Percentiles rank a stretch among this genome's conserved stretches.
phyloP scores from a whole-genome alignment of 1,140 invertebrate species.

The Drosophila funebris region DNA sequence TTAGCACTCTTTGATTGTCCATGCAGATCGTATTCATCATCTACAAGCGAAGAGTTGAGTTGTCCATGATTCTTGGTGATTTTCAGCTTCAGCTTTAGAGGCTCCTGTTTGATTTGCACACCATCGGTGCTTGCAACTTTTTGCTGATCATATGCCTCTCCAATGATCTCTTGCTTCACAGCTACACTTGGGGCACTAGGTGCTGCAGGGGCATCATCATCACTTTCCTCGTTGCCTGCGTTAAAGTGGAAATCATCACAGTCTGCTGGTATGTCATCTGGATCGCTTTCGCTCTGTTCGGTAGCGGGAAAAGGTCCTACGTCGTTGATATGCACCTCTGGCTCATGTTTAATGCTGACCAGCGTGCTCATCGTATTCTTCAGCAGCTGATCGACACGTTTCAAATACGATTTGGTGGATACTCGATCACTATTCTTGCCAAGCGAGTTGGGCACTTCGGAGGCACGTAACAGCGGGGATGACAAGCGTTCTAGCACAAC shows the following conservation, averaged over 20 bases:
- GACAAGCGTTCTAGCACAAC: constrained; percentile 67
- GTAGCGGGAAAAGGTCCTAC: constrained; percentile 24
- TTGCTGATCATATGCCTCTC: constrained; percentile 36
- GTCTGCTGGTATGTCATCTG: constrained; percentile 14
- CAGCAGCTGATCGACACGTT: constrained; percentile 71
- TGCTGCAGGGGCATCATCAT: constrained; percentile 23
- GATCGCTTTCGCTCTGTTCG: constrained; percentile 32
- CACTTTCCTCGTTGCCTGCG: constrained; percentile 50
- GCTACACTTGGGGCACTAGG: constrained; percentile 1
- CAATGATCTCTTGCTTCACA: constrained; percentile 51
- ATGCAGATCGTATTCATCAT: constrained; percentile 55
- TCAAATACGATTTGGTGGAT: constrained; percentile 72
- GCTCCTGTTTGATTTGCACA: constrained; percentile 58
- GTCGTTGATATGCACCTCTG: constrained; percentile 70
- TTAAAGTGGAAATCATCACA: constrained; percentile 48
- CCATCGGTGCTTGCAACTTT: background rate
- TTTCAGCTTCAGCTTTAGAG: constrained; percentile 72
- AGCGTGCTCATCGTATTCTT: constrained; percentile 75
- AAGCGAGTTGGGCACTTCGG: constrained; percentile 9
- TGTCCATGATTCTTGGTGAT: constrained; percentile 80
- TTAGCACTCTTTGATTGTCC: constrained; percentile 48
- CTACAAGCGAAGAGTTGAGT: constrained; percentile 75
- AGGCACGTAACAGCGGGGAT: constrained; percentile 51
- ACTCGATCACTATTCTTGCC: constrained; percentile 55
- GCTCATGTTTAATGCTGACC: constrained; percentile 80